phyloP scores from a whole-genome alignment of 2,797 vertebrate species.

The Coendou prehensilis region DNA sequence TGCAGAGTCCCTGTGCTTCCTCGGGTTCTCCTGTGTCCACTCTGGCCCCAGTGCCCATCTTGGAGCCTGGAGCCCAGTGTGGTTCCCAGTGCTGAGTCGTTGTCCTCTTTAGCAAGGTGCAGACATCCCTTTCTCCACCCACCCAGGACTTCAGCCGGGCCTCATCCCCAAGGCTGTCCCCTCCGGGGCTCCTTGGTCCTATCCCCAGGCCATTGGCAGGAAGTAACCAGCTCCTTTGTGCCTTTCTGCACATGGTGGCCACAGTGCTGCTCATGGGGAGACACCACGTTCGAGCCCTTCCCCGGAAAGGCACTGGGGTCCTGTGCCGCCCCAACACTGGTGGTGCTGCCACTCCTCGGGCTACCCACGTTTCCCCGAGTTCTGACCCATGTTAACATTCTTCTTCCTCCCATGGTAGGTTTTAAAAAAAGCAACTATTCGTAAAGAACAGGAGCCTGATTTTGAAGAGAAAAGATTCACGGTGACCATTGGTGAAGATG shows the following conservation, averaged over 20 bases:
- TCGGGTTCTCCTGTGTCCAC: background rate
- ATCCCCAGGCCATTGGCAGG: background rate
- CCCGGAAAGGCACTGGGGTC: background rate
- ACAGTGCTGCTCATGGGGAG: background rate
- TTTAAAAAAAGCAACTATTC: slow-evolving; percentile 98
- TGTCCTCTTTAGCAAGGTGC: background rate
- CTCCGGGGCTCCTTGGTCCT: background rate
- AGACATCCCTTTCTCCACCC: too few species aligned
- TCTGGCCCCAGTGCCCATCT: too few species aligned
- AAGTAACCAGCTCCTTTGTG: too few species aligned
- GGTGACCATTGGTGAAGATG: slow-evolving; percentile 98
- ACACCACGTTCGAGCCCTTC: background rate
- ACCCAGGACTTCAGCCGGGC: background rate
- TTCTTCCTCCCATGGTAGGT: slow-evolving; percentile 89
- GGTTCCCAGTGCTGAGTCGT: accelerated
- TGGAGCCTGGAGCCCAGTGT: background rate
- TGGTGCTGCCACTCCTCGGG: background rate
- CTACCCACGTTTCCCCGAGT: background rate
- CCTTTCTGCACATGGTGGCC: too few species aligned
- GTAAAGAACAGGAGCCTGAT: slow-evolving; percentile 99
- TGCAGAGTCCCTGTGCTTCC: background rate
- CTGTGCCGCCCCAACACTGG: background rate
- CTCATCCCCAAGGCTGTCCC: background rate
- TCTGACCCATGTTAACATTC: background rate
- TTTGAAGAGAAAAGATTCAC: slow-evolving; percentile 99